Percentiles rank a stretch among this genome's conserved stretches.
These are phyloP conservation scores for Apodemia hepburni DNA, from an alignment of 2,888 invertebrate genomes.

Conservation along the genomic window DNA sequence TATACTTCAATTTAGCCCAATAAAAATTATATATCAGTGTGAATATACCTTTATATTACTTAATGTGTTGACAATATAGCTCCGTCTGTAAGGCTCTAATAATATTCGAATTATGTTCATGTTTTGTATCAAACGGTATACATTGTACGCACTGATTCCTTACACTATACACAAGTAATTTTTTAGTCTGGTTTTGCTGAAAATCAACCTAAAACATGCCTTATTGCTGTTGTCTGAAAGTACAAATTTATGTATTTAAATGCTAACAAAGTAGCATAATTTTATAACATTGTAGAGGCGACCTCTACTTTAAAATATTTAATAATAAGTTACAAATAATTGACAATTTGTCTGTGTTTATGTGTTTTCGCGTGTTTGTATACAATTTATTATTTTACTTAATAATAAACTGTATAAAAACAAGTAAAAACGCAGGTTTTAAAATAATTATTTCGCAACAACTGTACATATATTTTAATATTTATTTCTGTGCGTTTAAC, in stretches of 20 bases:
- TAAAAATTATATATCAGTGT: too few species aligned
- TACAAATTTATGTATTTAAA: conserved; percentile 9
- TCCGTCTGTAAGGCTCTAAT: neutral
- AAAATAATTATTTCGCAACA: neutral
- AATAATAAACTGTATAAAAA: neutral
- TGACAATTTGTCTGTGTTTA: neutral
- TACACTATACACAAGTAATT: neutral
- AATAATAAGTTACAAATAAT: neutral
- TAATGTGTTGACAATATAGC: neutral
- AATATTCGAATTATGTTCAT: neutral
- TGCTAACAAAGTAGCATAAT: neutral
- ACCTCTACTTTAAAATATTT: neutral
- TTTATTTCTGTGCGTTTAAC: neutral
- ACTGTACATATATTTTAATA: neutral
- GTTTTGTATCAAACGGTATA: neutral
- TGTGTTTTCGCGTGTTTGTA: neutral
- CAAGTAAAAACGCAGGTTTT: neutral
- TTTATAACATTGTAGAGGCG: neutral
- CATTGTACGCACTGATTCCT: conserved; percentile 7
- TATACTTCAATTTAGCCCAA: too few species aligned
- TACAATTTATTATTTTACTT: neutral
- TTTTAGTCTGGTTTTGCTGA: neutral
- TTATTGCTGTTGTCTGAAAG: neutral
- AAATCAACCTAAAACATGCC: neutral
- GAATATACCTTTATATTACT: too few species aligned